Percentiles rank a stretch among this genome's conserved stretches.
Evolutionary conservation across 2,113 vertebrate genomes (phyloP).

Genomic region (Equus quagga): DNA sequence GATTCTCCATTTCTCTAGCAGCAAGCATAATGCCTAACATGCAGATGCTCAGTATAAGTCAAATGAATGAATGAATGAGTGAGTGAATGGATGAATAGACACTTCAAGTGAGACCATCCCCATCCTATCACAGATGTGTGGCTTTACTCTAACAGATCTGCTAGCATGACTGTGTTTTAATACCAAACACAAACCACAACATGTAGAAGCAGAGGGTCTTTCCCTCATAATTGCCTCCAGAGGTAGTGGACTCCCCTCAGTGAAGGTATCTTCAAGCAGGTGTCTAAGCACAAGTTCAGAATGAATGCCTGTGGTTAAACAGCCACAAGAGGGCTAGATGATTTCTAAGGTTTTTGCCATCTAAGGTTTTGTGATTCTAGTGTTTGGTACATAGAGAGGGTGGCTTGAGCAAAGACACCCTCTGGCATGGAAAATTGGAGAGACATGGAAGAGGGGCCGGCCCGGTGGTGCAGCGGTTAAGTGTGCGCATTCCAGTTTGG

Average conservation of each 20-base stretch:
- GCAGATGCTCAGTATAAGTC: constrained; percentile 23
- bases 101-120: background rate
- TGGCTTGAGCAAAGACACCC: background rate
- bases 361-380: background rate
- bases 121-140: background rate
- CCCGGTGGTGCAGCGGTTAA: too few species aligned
- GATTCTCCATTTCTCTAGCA: constrained; percentile 15
- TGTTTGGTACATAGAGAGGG: background rate
- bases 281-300: constrained; percentile 6
- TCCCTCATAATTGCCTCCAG: background rate
- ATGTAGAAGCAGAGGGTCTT: background rate
- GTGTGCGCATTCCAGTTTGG: too few species aligned
- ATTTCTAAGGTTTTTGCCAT: constrained; percentile 6
- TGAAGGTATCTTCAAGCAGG: background rate
- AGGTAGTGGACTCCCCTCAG: background rate
- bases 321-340: background rate
- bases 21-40: background rate
- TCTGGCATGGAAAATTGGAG: background rate
- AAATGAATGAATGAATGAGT: background rate
- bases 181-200: background rate
- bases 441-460: background rate
- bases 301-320: background rate
- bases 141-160: background rate
- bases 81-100: background rate
- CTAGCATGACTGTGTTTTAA: constrained; percentile 19